Conservation (phyloP, 1,140 invertebrate genomes). For the Diabrotica undecimpunctata region DNA sequence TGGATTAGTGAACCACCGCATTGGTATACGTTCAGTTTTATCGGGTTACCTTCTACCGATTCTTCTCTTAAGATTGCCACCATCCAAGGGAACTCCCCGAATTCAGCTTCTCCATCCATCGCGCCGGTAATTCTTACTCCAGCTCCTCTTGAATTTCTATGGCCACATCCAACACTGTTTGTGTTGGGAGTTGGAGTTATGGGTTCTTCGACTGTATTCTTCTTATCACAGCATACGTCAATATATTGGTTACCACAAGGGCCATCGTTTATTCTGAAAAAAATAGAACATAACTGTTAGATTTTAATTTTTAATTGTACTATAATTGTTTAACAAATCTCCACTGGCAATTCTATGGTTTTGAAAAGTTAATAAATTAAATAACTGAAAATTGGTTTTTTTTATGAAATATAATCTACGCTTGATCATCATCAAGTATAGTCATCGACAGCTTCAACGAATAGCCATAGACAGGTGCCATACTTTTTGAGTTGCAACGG, state of each 20-base stretch:
- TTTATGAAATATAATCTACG: too few species aligned
- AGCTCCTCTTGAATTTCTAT: constrained; percentile 59
- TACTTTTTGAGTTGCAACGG: too few species aligned
- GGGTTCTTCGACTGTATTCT: constrained; percentile 36
- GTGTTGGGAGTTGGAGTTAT: constrained; percentile 36
- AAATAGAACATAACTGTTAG: constrained; percentile 7
- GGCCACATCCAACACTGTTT: constrained; percentile 54
- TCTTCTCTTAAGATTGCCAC: constrained; percentile 68
- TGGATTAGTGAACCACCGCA: constrained; percentile 76
- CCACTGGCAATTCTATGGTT: not conserved
- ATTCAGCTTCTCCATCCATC: constrained; percentile 59
- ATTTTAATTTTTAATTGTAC: too few species aligned
- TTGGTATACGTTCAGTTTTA: constrained; percentile 63
- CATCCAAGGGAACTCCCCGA: constrained; percentile 82
- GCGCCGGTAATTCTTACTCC: constrained; percentile 65
- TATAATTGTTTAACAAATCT: constrained; percentile 4
- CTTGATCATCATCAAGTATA: not conserved
- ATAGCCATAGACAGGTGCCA: too few species aligned
- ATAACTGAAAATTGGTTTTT: not conserved
- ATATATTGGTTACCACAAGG: constrained; percentile 60
- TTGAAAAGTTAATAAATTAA: too few species aligned
- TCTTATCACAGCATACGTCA: constrained; percentile 59
- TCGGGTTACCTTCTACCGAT: constrained; percentile 49
- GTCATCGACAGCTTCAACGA: not conserved
- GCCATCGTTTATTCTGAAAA: constrained; percentile 49